Evolutionary conservation across 2,797 vertebrate species (phyloP).

Genomic region (Sebastes trivittatus): DNA sequence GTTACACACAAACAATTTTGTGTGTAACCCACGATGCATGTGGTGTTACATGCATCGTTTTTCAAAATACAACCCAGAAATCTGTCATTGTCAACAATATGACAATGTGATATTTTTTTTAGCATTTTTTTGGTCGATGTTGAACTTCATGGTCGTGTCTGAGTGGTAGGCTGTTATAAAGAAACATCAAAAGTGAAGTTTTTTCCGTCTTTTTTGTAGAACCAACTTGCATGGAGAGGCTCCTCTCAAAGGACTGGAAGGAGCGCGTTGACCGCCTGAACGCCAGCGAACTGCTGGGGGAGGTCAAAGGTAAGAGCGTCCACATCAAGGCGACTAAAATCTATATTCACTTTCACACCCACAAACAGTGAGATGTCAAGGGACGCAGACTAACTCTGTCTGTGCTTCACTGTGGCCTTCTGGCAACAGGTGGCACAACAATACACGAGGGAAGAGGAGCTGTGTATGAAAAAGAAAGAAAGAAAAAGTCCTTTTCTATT

Average conservation of each 20-base stretch:
- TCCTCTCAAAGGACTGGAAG: conserved; percentile 96
- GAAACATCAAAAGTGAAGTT: not conserved
- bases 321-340: not conserved
- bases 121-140: not conserved
- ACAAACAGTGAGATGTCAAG: not conserved
- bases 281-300: conserved; percentile 90
- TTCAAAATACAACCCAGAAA: not conserved
- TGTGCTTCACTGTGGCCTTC: not conserved
- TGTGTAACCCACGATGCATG: not conserved
- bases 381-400: not conserved
- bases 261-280: conserved; percentile 93
- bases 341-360: not conserved
- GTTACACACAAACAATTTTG: not conserved
- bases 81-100: not conserved
- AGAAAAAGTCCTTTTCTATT: not conserved
- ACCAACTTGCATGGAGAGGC: conserved; percentile 90
- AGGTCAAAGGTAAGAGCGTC: conserved; percentile 89
- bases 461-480: no score
- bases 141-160: not conserved
- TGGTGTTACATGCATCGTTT: not conserved
- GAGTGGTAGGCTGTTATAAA: not conserved
- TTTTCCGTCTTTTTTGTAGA: conserved; percentile 72
- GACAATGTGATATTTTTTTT: not conserved
- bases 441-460: not conserved
- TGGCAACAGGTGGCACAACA: not conserved